Conservation (phyloP, 2,888 invertebrate genomes). For the Eudasyphora cyanicolor region DNA sequence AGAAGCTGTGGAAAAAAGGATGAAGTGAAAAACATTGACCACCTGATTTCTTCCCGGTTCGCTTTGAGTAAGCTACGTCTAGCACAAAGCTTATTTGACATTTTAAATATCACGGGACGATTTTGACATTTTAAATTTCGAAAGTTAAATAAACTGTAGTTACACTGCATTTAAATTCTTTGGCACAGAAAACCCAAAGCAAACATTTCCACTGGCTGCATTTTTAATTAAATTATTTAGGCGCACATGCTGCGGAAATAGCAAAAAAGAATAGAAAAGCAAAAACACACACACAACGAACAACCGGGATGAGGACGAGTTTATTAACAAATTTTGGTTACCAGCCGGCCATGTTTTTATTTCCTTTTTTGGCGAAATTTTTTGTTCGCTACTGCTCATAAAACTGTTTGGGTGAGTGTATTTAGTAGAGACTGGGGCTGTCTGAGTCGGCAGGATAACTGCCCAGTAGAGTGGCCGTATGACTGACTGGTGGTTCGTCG, state of each 20-base stretch:
- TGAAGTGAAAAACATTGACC: too few relatives aligned
- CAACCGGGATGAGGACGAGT: neutral
- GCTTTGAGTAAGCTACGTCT: too few relatives aligned
- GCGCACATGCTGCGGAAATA: neutral
- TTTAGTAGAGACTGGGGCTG: neutral
- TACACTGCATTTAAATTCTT: constrained; percentile 11
- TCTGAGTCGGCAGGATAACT: neutral
- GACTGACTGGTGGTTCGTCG: neutral
- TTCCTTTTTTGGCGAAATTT: neutral
- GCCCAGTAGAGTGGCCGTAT: too few relatives aligned
- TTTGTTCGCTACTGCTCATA: neutral
- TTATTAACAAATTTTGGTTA: constrained; percentile 13
- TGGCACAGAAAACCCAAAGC: constrained; percentile 12
- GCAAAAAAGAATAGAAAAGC: too few relatives aligned
- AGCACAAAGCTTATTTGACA: too few relatives aligned
- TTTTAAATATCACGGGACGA: too few relatives aligned
- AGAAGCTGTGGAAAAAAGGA: too few relatives aligned
- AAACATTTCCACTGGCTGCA: constrained; percentile 29
- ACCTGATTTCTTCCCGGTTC: too few relatives aligned
- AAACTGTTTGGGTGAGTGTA: neutral
- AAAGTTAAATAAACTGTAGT: constrained; percentile 25
- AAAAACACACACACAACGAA: too few relatives aligned
- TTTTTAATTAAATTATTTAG: constrained; percentile 36
- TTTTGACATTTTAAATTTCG: constrained; percentile 10
- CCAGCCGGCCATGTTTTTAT: constrained; percentile 14